These are phyloP conservation scores for Edolisoma coerulescens DNA, from an alignment of 2,113 vertebrate species.

Conservation along the genomic window DNA sequence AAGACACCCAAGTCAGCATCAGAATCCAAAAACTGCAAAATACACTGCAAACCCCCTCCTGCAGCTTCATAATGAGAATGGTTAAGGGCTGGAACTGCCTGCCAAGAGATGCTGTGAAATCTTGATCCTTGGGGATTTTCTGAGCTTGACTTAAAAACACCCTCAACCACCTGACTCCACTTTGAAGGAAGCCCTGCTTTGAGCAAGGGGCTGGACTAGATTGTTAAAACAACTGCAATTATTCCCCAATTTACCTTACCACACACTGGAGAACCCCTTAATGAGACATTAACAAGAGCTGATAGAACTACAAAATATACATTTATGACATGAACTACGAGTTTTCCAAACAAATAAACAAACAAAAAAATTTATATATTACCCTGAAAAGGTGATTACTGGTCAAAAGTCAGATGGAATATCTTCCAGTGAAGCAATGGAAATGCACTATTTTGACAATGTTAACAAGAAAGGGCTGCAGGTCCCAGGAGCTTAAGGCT, in stretches of 20 bases:
- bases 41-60: background rate
- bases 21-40: background rate
- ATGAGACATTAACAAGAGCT: background rate
- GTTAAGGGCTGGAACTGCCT: background rate
- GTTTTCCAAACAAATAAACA: background rate
- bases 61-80: background rate
- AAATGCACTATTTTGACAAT: background rate
- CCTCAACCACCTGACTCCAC: background rate
- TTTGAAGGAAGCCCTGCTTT: background rate
- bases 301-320: background rate
- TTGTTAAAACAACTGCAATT: background rate
- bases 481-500: background rate
- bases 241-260: background rate
- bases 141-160: background rate
- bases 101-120: background rate
- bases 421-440: background rate
- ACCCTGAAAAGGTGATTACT: background rate
- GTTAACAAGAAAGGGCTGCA: background rate
- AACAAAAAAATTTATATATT: background rate
- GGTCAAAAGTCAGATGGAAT: background rate
- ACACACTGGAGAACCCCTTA: background rate
- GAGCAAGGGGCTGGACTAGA: background rate
- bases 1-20: background rate
- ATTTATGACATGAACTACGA: background rate
- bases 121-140: background rate